These are phyloP conservation scores for Hypotaenidia okinawae DNA, from an alignment of 2,797 vertebrate species.

Conservation along the genomic window DNA sequence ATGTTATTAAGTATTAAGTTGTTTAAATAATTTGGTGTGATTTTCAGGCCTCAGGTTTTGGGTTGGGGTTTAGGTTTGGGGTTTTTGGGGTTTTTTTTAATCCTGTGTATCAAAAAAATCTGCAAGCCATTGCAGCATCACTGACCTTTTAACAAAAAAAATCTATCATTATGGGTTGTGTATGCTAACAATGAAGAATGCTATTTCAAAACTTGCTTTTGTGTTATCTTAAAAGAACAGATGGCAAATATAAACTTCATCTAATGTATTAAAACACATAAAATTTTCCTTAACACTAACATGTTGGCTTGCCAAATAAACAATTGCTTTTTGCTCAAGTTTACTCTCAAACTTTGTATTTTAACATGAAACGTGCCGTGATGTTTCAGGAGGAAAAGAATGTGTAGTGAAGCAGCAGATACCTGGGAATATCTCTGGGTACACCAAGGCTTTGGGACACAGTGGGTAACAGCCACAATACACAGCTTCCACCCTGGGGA, in stretches of 20 bases:
- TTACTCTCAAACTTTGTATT: slow-evolving; percentile 76
- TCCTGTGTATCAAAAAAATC: slow-evolving; percentile 71
- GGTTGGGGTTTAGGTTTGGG: background rate
- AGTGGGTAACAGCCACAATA: slow-evolving; percentile 95
- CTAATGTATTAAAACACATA: slow-evolving; percentile 88
- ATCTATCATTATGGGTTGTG: slow-evolving; percentile 79
- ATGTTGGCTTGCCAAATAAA: slow-evolving; percentile 86
- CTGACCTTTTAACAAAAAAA: slow-evolving; percentile 81
- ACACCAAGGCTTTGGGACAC: slow-evolving; percentile 92
- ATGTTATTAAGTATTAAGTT: slow-evolving; percentile 81
- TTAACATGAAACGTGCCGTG: slow-evolving; percentile 47
- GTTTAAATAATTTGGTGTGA: slow-evolving; percentile 81
- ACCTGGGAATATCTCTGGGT: slow-evolving; percentile 98
- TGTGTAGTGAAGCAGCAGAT: slow-evolving; percentile 23
- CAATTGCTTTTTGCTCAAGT: slow-evolving; percentile 81
- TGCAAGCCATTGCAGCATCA: slow-evolving; percentile 75
- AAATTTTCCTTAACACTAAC: slow-evolving; percentile 85
- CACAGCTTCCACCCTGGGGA: slow-evolving; percentile 91
- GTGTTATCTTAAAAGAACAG: slow-evolving; percentile 87
- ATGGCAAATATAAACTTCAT: slow-evolving; percentile 86
- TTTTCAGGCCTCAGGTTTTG: slow-evolving; percentile 60
- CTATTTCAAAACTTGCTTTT: slow-evolving; percentile 87
- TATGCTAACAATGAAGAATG: slow-evolving; percentile 85
- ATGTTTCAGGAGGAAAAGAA: slow-evolving; percentile 24
- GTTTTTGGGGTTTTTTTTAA: background rate